These are phyloP conservation scores for Drosophila austrosaltans DNA, from an alignment of 2,888 invertebrate genomes.

Conservation along the genomic window DNA sequence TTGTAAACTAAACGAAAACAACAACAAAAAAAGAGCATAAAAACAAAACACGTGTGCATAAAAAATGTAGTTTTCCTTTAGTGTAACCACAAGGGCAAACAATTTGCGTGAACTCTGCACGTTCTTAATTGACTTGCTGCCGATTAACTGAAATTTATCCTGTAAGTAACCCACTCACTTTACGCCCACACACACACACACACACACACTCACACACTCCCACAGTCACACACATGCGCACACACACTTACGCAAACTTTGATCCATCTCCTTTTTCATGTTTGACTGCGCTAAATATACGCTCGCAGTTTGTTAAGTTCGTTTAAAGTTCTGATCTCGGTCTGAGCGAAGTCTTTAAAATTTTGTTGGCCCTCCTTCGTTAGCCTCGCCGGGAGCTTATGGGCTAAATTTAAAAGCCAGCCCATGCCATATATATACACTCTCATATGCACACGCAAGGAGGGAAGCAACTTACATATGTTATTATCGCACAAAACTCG, in stretches of 20 bases:
- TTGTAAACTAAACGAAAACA: conserved; percentile 19
- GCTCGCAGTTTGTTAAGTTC: conserved; percentile 59
- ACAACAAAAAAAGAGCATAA: not conserved
- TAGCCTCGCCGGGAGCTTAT: conserved; percentile 55
- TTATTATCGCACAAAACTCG: conserved; percentile 78
- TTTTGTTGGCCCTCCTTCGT: conserved; percentile 23
- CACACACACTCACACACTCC: conserved; percentile 24
- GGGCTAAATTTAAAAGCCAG: conserved; percentile 65
- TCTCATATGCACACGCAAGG: conserved; percentile 34
- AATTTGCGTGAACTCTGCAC: conserved; percentile 60
- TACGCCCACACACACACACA: conserved; percentile 30
- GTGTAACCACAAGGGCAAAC: conserved; percentile 24
- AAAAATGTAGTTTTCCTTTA: conserved; percentile 2
- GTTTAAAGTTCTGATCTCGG: conserved; percentile 67
- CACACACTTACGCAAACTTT: conserved; percentile 11
- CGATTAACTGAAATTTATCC: conserved; percentile 70
- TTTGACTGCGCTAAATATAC: conserved; percentile 44
- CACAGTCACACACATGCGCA: conserved; percentile 2
- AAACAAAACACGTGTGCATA: not conserved
- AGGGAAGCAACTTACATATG: conserved; percentile 72
- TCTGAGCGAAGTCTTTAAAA: conserved; percentile 58
- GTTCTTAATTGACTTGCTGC: conserved; percentile 68
- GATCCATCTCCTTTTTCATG: conserved; percentile 38
- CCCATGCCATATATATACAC: conserved; percentile 38
- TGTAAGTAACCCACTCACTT: conserved; percentile 14